Conservation (phyloP, 2,113 vertebrate species). For the Lepus americanus region DNA sequence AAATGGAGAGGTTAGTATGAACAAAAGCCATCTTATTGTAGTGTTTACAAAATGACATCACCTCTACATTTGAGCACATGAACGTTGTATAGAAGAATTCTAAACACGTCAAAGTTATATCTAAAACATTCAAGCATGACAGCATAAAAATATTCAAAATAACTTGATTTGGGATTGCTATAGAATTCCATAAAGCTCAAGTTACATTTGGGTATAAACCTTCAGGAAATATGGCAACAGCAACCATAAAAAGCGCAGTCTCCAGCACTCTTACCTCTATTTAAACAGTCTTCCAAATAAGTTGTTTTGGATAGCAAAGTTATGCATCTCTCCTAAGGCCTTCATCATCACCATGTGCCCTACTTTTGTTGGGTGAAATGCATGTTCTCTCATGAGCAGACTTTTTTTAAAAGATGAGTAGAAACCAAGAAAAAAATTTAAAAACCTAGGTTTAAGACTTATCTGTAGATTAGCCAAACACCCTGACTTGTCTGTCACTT, state of each 20-base stretch:
- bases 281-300: slow-evolving; percentile 71
- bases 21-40: slow-evolving; percentile 79
- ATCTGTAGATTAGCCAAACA: slow-evolving; percentile 81
- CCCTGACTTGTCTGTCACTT: slow-evolving; percentile 80
- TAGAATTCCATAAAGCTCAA: slow-evolving; percentile 70
- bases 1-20: slow-evolving; percentile 68
- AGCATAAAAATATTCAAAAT: slow-evolving; percentile 79
- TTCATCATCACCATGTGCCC: slow-evolving; percentile 70
- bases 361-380: slow-evolving; percentile 69
- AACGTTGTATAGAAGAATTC: slow-evolving; percentile 78
- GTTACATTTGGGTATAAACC: slow-evolving; percentile 71
- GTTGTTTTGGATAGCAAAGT: slow-evolving; percentile 51
- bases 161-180: slow-evolving; percentile 71
- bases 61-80: slow-evolving; percentile 72
- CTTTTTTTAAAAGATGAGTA: slow-evolving; percentile 82
- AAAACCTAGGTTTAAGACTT: slow-evolving; percentile 88
- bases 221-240: slow-evolving; percentile 71
- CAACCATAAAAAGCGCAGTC: background rate
- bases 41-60: slow-evolving; percentile 82
- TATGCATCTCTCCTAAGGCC: slow-evolving; percentile 57
- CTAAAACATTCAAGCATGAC: slow-evolving; percentile 75
- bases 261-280: slow-evolving; percentile 37
- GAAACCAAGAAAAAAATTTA: slow-evolving; percentile 84
- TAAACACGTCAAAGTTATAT: slow-evolving; percentile 80
- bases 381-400: slow-evolving; percentile 46